Conservation (phyloP, 2,888 invertebrate species). For the Drosophila algonquin region DNA sequence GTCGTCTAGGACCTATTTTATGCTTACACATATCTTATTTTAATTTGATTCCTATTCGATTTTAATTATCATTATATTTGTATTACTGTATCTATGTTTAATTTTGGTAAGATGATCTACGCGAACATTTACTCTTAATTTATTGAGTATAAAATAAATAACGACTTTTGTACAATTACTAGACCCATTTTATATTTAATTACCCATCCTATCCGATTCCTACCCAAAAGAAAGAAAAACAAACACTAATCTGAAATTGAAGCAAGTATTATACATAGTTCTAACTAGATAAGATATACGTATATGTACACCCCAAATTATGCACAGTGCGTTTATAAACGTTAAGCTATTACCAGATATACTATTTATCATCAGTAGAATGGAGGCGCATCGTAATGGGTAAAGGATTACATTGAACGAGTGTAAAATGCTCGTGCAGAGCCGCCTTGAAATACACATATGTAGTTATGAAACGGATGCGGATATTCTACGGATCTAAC, state of each 20-base stretch:
- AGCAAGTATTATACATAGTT: slow-evolving; percentile 57
- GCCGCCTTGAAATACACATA: slow-evolving; percentile 33
- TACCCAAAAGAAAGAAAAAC: background rate
- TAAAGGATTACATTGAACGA: slow-evolving; percentile 17
- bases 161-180: slow-evolving; percentile 29
- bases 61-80: slow-evolving; percentile 33
- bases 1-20: slow-evolving; percentile 19
- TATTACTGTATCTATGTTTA: background rate
- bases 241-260: slow-evolving; percentile 23
- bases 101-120: slow-evolving; percentile 12
- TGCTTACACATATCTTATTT: slow-evolving; percentile 2
- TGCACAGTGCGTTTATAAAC: background rate
- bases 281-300: slow-evolving; percentile 35
- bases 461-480: background rate
- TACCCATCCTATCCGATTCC: background rate
- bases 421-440: slow-evolving; percentile 7
- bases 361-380: background rate
- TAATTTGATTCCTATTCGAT: slow-evolving; percentile 48
- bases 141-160: slow-evolving; percentile 45
- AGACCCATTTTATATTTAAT: background rate
- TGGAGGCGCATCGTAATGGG: background rate
- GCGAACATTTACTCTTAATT: slow-evolving; percentile 13
- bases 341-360: background rate
- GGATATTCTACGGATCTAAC: background rate
- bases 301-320: slow-evolving; percentile 25